These are phyloP conservation scores for Ceratina japonica DNA, from an alignment of 1,140 invertebrate genomes.

Conservation along the genomic window DNA sequence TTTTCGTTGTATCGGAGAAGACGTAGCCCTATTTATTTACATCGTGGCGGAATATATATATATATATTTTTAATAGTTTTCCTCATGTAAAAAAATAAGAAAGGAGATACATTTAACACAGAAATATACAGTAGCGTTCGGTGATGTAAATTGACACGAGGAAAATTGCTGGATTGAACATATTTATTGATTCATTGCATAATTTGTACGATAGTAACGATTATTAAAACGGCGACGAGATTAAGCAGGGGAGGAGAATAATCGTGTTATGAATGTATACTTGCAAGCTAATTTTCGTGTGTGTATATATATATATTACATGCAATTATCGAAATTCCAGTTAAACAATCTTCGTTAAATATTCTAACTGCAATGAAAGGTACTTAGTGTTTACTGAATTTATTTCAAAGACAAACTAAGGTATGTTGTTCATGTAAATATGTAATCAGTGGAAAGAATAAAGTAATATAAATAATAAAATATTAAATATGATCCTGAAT, in stretches of 20 bases:
- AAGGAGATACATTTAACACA: conserved; percentile 10
- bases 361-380: no score
- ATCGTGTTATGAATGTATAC: neutral
- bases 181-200: neutral
- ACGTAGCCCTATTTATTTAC: neutral
- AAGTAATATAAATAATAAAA: no score
- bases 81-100: neutral
- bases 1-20: neutral
- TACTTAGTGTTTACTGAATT: no score
- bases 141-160: conserved; percentile 28
- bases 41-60: neutral
- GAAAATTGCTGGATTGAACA: conserved; percentile 9
- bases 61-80: conserved; percentile 14
- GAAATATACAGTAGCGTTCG: neutral
- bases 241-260: neutral
- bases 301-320: neutral
- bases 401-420: no score
- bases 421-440: no score
- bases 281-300: neutral
- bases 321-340: neutral
- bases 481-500: no score
- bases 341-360: neutral
- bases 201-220: neutral
- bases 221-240: neutral
- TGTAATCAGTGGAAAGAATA: no score